These are phyloP conservation scores for Eptesicus fuscus DNA, from an alignment of 2,113 vertebrate genomes.

Conservation along the genomic window DNA sequence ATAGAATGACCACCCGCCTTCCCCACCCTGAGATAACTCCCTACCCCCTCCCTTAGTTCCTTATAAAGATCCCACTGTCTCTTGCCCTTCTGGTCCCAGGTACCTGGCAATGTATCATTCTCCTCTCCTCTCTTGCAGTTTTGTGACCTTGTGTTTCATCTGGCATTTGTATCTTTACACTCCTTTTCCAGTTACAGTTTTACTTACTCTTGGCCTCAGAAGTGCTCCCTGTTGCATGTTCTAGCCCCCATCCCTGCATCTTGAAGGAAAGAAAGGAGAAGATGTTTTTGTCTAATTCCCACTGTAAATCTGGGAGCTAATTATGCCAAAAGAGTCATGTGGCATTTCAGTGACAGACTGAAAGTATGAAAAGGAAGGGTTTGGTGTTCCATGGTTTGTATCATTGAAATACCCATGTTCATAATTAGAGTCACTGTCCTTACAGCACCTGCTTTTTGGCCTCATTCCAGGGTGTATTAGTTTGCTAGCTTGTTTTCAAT, in stretches of 20 bases:
- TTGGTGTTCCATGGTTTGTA: not conserved
- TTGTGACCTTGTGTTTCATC: slow-evolving; percentile 22
- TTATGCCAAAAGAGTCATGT: slow-evolving; percentile 63
- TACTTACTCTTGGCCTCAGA: slow-evolving; percentile 38
- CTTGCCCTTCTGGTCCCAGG: not conserved
- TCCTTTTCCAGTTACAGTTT: not conserved
- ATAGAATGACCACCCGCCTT: not conserved
- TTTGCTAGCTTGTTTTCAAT: slow-evolving; percentile 29
- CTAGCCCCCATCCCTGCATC: slow-evolving; percentile 17
- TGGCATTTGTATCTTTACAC: slow-evolving; percentile 27
- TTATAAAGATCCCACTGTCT: not conserved
- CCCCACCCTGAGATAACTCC: not conserved
- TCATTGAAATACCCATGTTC: not conserved
- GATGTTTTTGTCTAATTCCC: slow-evolving; percentile 63
- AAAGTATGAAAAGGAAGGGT: slow-evolving; percentile 11
- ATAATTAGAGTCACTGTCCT: not conserved
- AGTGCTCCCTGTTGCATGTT: slow-evolving; percentile 13
- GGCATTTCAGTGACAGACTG: slow-evolving; percentile 43
- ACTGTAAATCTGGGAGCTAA: slow-evolving; percentile 64
- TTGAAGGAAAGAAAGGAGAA: slow-evolving; percentile 54
- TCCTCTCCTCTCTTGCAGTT: not conserved
- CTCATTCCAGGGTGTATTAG: not conserved
- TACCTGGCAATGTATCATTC: not conserved
- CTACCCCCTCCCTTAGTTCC: not conserved
- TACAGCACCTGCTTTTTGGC: not conserved